Evolutionary conservation across 2,797 vertebrate species (phyloP).

Genomic region (Spinus olivaceus): DNA sequence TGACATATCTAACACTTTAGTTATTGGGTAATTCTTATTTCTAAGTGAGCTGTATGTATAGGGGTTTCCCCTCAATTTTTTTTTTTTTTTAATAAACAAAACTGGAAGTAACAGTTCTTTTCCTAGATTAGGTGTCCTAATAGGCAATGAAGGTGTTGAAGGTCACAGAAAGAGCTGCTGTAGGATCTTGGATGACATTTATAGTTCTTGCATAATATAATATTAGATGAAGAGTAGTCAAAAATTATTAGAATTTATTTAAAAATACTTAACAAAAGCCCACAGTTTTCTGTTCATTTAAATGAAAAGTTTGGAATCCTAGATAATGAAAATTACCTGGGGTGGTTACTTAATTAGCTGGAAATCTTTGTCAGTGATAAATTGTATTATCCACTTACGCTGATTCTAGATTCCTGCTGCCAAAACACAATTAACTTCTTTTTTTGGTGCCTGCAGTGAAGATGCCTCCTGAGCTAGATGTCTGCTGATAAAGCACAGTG

Average conservation of each 20-base stretch:
- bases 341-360: background rate
- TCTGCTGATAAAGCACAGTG: background rate
- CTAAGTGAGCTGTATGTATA: background rate
- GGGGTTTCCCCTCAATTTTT: rapidly evolving
- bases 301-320: background rate
- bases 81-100: background rate
- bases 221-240: background rate
- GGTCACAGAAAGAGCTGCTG: background rate
- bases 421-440: background rate
- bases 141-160: background rate
- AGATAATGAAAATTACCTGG: background rate
- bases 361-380: background rate
- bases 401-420: background rate
- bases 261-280: background rate
- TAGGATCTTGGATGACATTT: background rate
- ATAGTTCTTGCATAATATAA: background rate
- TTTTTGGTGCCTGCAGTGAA: background rate
- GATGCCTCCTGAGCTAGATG: background rate
- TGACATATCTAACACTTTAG: background rate
- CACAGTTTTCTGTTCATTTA: background rate
- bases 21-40: background rate
- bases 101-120: background rate
- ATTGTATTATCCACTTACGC: background rate
- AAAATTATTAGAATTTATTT: background rate
- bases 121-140: background rate